Evolutionary conservation across 2,888 invertebrate genomes (phyloP).

Genomic region (Synergus umbraculus): DNA sequence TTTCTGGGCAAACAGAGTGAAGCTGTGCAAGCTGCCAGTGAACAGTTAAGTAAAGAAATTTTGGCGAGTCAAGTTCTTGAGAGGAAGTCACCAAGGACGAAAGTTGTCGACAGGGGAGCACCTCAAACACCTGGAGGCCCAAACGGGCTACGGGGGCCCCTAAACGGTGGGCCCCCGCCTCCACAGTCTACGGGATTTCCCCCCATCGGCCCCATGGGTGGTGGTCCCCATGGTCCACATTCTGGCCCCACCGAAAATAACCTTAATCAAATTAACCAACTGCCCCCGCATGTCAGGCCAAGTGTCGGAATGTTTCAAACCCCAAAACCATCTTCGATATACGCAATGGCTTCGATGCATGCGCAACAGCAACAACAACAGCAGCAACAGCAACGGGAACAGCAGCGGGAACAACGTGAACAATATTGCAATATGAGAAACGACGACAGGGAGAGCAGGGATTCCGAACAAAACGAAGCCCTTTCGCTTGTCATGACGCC

Average conservation of each 20-base stretch:
- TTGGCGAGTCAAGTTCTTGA: conserved; percentile 90
- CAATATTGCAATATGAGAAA: conserved; percentile 72
- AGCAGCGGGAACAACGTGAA: conserved; percentile 70
- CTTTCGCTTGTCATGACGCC: conserved; percentile 96
- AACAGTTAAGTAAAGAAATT: conserved; percentile 91
- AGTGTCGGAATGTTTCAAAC: conserved; percentile 89
- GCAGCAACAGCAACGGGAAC: conserved; percentile 71
- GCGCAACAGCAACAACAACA: conserved; percentile 79
- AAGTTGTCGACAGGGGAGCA: conserved; percentile 84
- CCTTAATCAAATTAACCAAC: conserved; percentile 80
- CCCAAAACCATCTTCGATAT: conserved; percentile 85
- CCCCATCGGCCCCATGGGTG: conserved; percentile 79
- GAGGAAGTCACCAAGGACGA: conserved; percentile 89
- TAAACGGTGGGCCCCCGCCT: conserved; percentile 75
- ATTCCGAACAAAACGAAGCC: conserved; percentile 95
- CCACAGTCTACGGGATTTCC: conserved; percentile 79
- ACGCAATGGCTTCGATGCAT: conserved; percentile 77
- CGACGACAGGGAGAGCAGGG: conserved; percentile 76
- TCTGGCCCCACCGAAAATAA: conserved; percentile 78
- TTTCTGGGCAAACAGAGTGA: conserved; percentile 87
- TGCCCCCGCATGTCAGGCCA: conserved; percentile 83
- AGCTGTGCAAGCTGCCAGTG: conserved; percentile 88
- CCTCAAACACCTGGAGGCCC: conserved; percentile 77
- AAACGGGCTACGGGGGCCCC: conserved; percentile 76
- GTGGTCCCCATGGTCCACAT: conserved; percentile 72